Evolutionary conservation across 2,113 vertebrate species (phyloP), one percentile per base, ranked within the genome.

Genomic region (Perca flavescens): DNA sequence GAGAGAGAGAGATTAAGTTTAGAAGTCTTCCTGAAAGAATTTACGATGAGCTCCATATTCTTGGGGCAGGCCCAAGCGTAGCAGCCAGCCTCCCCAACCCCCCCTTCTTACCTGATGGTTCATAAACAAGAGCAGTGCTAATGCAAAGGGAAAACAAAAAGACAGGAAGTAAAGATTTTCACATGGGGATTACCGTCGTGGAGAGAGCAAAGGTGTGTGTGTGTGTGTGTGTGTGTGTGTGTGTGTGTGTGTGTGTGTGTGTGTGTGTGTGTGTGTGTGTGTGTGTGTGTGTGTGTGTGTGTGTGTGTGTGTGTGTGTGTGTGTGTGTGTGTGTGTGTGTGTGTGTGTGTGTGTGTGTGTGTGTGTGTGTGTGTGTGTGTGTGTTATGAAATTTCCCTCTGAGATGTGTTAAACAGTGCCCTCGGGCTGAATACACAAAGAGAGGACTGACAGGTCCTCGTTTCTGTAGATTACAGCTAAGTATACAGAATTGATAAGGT

Each of bases 381-480:
- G 28, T 67, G n/a, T 25, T 25, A 15, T 62, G 73, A 75, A 65
- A 68, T 69, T 74, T 85, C 28, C 22, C 58, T 83, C 61, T 57
- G 52, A 72, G 76, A 62, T 70, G 73, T 78, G 65, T 25, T 86
- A 36, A 78, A 69, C 64, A 50, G 56, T 49, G 61, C 73, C 79
- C 52, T 19, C 6, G n/a, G 74, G 82, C 64, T 83, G 61, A 65
- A 73, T 21, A 19, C 57, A 50, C 43, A 21, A 14, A 52, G 58
- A 68, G n/a, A 63, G 40, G 77, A 72, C 69, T 85, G 74, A 70
- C 68, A 31, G 64, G 34, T 49, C 28, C 56, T 72, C 22, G 25
- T 31, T 85, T 75, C 72, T 85, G 62, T 76, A 79, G 72, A 87
- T 87, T 85, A 84, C 78, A 79, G 80, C 60, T 70, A 77, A 70